Base-by-base conservation (phyloP, 2,888 invertebrate species). In the Eledona agricola region DNA sequence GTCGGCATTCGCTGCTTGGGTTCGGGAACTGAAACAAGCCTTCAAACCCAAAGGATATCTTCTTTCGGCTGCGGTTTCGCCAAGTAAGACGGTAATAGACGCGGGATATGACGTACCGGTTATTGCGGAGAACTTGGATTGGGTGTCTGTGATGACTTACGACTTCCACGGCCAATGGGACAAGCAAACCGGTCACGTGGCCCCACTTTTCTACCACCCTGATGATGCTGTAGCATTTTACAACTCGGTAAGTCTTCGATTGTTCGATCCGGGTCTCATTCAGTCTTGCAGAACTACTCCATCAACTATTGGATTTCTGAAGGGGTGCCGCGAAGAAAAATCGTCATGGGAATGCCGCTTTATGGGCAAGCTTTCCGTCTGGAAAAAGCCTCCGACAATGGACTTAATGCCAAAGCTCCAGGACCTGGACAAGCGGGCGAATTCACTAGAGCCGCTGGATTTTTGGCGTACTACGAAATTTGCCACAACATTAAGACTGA, bases 91-190 rank as follows among this genome's bases (percentile, higher is more conserved):
- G 60, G 90, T 94, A 0, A 89, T 94, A 47, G 93, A 94, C 71
- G 87, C 86, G 1, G 90, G 81, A 66, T 94, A 94, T 70, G 88
- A 93, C 66, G 91, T 94, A 0, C 86, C 88, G 0, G 80, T 83
- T 0, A 69, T 94, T 2, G 86, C 89, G 0, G 79, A 83, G 60
- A 83, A 89, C 70, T 78, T 94, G 46, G 93, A 94, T 71, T 93
- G 93, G 91, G 89, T 94, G 34, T 90, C 93, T 0, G 91, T 94
- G 0, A 94, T 94, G 94, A 88, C 92, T 0, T 94, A 94, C 66
- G 94, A 94, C 70, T 93, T 87, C 77, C 93, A 93, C 63, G 93
- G 93, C 0, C 92, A 92, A 66, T 94, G 93, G 93, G 93, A 93
- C 66, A 91, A 90, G 71, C 88, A 88, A 72, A 94, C 93, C 1